These are phyloP conservation scores for Octomys mimax DNA, from an alignment of 2,797 vertebrate genomes.

Conservation along the genomic window DNA sequence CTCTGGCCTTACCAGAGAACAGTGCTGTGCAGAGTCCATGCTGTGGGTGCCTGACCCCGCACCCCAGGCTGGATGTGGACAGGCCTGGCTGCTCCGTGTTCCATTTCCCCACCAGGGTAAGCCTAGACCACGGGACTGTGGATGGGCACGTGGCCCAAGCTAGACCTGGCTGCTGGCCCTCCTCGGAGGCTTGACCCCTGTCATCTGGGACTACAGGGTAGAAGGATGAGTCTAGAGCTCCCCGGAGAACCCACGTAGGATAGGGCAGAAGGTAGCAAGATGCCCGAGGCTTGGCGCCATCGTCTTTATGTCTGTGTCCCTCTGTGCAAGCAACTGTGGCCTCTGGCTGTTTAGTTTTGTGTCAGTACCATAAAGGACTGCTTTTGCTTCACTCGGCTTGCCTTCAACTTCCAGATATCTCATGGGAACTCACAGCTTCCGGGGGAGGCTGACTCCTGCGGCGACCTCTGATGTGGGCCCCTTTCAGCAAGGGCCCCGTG, in stretches of 20 bases:
- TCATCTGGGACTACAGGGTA: neutral
- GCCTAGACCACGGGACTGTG: neutral
- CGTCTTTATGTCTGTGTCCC: neutral
- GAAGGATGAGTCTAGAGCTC: neutral
- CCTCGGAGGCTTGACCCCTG: neutral
- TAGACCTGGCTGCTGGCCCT: neutral
- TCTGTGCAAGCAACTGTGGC: neutral
- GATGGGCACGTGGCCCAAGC: neutral
- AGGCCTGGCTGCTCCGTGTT: neutral
- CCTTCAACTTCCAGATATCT: neutral
- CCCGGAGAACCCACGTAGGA: neutral
- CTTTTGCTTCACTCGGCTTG: constrained; percentile 15
- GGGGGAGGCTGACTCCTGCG: neutral
- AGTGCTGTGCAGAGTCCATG: neutral
- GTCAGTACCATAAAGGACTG: neutral
- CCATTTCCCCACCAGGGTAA: neutral
- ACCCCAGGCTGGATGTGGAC: neutral
- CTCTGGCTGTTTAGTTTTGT: neutral
- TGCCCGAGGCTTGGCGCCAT: rapidly evolving
- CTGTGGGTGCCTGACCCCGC: neutral
- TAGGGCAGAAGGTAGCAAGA: neutral
- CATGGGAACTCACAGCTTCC: neutral
- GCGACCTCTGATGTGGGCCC: neutral
- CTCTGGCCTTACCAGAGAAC: too few species aligned
- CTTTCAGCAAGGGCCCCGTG: neutral